These are phyloP conservation scores for Pycnonotus jocosus DNA, from an alignment of 2,113 vertebrate species.

Conservation along the genomic window DNA sequence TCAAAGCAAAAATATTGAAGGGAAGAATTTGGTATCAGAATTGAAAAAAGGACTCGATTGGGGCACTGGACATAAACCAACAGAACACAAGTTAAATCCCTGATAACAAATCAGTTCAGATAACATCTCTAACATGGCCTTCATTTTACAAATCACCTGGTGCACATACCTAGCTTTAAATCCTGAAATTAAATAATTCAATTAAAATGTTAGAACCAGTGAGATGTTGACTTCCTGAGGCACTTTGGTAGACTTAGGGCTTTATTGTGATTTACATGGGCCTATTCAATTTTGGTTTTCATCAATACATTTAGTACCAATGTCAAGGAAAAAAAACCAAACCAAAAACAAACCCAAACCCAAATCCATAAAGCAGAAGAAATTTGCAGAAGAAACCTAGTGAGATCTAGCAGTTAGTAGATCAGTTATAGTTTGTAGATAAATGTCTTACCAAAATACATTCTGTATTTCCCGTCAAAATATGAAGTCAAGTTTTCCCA, in stretches of 20 bases:
- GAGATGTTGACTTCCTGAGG: background rate
- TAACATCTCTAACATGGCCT: background rate
- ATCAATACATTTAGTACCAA: background rate
- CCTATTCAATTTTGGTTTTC: background rate
- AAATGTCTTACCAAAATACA: background rate
- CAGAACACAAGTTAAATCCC: background rate
- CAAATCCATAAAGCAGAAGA: background rate
- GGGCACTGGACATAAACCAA: background rate
- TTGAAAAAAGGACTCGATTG: fast-evolving
- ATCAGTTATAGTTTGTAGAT: background rate
- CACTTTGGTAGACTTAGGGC: background rate
- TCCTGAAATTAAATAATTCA: background rate
- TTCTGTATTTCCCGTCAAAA: background rate
- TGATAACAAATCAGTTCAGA: background rate
- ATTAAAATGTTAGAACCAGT: background rate
- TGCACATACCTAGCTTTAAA: background rate
- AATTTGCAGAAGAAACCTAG: background rate
- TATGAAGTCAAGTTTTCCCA: background rate
- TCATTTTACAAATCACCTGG: background rate
- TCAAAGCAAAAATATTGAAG: background rate
- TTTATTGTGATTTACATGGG: background rate
- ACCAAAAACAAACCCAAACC: fast-evolving
- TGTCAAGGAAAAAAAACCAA: background rate
- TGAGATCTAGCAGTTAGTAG: background rate
- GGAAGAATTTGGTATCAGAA: background rate